A percentile compares a stretch with the other conserved stretches of the same genome.
Evolutionary conservation across 1,140 invertebrate species (phyloP).

Genomic region (Trachymyrmex septentrionalis): DNA sequence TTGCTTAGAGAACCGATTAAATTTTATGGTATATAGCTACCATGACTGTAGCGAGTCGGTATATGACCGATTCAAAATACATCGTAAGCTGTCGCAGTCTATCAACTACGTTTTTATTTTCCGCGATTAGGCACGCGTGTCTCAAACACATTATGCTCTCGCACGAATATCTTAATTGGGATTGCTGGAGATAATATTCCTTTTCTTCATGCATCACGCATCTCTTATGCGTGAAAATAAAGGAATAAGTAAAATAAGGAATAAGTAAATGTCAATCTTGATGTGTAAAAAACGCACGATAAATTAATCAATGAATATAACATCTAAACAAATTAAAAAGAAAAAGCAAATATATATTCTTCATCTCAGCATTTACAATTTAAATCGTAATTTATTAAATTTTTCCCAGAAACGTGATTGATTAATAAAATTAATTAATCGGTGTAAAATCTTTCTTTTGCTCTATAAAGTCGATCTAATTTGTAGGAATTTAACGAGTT

Average conservation of each 20-base stretch:
- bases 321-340: neutral
- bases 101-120: conserved; percentile 48
- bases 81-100: conserved; percentile 26
- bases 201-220: neutral
- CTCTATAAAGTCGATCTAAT: neutral
- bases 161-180: neutral
- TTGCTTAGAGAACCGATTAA: conserved; percentile 14
- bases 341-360: neutral
- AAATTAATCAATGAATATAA: neutral
- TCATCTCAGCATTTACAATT: neutral
- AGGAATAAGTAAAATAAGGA: neutral
- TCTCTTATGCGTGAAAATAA: neutral
- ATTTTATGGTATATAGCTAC: conserved; percentile 26
- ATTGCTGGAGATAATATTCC: neutral
- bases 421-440: conserved; percentile 28
- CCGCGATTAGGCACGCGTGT: conserved; percentile 35
- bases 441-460: neutral
- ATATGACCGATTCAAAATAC: conserved; percentile 10
- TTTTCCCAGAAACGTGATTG: neutral
- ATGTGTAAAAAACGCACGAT: neutral
- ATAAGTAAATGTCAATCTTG: neutral
- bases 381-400: neutral
- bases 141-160: conserved; percentile 9
- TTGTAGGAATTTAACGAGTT: conserved; percentile 90
- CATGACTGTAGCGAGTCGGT: neutral